Conservation (phyloP, 2,888 invertebrate species). For the Leptinotarsa rubiginosa region DNA sequence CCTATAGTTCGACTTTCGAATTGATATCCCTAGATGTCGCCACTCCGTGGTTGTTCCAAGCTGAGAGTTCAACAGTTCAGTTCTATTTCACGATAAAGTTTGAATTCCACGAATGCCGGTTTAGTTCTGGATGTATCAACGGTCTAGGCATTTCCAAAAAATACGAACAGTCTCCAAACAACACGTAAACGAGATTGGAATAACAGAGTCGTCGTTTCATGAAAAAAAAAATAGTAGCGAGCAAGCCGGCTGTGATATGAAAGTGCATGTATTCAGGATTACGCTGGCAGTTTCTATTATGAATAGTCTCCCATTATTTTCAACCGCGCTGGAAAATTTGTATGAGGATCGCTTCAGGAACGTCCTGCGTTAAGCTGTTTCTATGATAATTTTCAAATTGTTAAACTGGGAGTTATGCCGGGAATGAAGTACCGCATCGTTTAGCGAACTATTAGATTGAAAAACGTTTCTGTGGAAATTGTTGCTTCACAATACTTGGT, state of each 20-base stretch:
- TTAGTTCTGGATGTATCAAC: no score
- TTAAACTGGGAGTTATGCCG: background rate
- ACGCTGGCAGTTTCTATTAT: constrained; percentile 9
- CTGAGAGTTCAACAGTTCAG: no score
- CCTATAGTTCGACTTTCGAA: no score
- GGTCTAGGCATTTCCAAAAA: no score
- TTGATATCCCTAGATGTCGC: no score
- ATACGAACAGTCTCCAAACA: background rate
- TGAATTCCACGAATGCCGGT: no score
- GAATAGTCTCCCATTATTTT: constrained; percentile 5
- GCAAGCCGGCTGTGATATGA: constrained; percentile 11
- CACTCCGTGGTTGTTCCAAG: no score
- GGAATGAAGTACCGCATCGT: no score
- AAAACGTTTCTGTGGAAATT: no score
- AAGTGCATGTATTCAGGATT: constrained; percentile 16
- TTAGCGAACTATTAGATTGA: no score
- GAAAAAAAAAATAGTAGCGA: background rate
- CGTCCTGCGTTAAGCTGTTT: background rate
- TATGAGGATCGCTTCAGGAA: constrained; percentile 5
- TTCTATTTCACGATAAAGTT: no score
- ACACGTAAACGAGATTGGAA: background rate
- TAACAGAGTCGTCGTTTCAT: background rate
- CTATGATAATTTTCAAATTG: constrained; percentile 6
- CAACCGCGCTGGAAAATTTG: background rate
- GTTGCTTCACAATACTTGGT: no score